Evolutionary conservation across 2,888 invertebrate species (phyloP).

Genomic region (Cetonia aurata): DNA sequence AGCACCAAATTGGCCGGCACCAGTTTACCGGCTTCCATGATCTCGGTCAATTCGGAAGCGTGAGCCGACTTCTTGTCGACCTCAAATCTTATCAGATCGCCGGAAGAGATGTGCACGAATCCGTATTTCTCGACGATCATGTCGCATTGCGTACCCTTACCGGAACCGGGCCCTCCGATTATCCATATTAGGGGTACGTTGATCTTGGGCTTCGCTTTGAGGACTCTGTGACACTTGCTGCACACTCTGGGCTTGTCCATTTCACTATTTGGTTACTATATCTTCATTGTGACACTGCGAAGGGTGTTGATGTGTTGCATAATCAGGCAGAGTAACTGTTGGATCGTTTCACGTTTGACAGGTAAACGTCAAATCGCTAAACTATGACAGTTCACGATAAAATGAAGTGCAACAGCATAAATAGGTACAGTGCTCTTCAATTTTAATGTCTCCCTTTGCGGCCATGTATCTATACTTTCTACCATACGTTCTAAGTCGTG

Average conservation of each 20-base stretch:
- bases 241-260: conserved; percentile 16
- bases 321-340: too few relatives aligned
- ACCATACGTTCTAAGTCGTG: too few relatives aligned
- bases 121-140: conserved; percentile 92
- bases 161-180: conserved; percentile 94
- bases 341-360: too few relatives aligned
- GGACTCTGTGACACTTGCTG: conserved; percentile 2
- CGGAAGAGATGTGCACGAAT: conserved; percentile 94
- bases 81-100: conserved; percentile 92
- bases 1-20: conserved; percentile 93
- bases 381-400: too few relatives aligned
- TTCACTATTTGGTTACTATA: too few relatives aligned
- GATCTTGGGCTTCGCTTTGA: neutral
- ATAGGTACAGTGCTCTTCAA: too few relatives aligned
- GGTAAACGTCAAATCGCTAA: too few relatives aligned
- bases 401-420: too few relatives aligned
- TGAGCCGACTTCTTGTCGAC: conserved; percentile 85
- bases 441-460: too few relatives aligned
- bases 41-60: conserved; percentile 83
- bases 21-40: conserved; percentile 91
- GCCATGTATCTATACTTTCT: too few relatives aligned
- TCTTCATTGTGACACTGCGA: too few relatives aligned
- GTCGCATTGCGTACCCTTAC: conserved; percentile 97
- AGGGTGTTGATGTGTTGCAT: too few relatives aligned
- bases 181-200: conserved; percentile 89